Percentiles rank a stretch among this genome's conserved stretches.
Evolutionary conservation across 2,888 invertebrate genomes (phyloP).

Genomic region (Dioctria linearis): DNA sequence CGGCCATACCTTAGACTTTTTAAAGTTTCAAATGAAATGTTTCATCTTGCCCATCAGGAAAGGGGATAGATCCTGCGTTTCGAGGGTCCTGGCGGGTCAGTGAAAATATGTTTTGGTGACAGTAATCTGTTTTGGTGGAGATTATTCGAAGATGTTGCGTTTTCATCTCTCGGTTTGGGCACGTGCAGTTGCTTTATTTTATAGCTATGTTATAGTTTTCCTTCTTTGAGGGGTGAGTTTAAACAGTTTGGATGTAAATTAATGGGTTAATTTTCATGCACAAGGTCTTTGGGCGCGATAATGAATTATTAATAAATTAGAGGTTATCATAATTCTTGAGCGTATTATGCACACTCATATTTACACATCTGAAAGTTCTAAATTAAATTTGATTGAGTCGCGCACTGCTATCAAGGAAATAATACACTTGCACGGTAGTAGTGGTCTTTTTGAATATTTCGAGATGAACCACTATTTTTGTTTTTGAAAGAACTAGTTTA

Average conservation of each 20-base stretch:
- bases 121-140: slow-evolving; percentile 69
- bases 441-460: too few species aligned
- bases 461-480: too few species aligned
- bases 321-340: too few species aligned
- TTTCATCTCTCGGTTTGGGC: slow-evolving; percentile 53
- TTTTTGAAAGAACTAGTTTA: too few species aligned
- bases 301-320: too few species aligned
- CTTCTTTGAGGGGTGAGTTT: slow-evolving; percentile 21
- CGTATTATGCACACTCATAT: too few species aligned
- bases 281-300: too few species aligned
- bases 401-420: too few species aligned
- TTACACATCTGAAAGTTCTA: too few species aligned
- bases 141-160: slow-evolving; percentile 64
- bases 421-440: too few species aligned
- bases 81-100: slow-evolving; percentile 57
- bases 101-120: slow-evolving; percentile 71
- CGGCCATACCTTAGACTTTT: slow-evolving; percentile 18
- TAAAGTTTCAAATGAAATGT: slow-evolving; percentile 50
- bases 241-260: slow-evolving; percentile 18
- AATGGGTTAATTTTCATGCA: slow-evolving; percentile 40
- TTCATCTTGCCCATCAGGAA: background rate
- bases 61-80: background rate
- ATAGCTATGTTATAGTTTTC: background rate
- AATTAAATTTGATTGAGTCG: too few species aligned
- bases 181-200: slow-evolving; percentile 46